Evolutionary conservation across 2,113 vertebrate genomes (phyloP).

Genomic region (Caranx ignobilis): DNA sequence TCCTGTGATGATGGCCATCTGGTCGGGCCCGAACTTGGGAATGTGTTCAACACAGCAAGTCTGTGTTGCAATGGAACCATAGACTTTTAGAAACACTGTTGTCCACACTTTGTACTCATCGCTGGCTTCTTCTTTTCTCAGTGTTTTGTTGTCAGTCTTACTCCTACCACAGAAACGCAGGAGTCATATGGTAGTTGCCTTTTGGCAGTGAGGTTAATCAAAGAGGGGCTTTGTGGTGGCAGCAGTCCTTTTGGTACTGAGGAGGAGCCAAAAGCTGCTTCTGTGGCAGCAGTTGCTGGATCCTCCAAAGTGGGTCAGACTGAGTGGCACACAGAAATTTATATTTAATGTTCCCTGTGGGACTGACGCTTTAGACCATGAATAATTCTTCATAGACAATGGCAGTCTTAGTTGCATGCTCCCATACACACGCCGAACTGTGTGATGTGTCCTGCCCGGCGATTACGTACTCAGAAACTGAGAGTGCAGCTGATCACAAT

Average conservation of each 20-base stretch:
- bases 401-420: conserved; percentile 40
- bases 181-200: conserved; percentile 38
- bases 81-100: conserved; percentile 18
- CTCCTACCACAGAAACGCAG: conserved; percentile 25
- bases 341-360: conserved; percentile 82
- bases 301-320: conserved; percentile 80
- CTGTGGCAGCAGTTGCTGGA: conserved; percentile 69
- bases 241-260: conserved; percentile 51
- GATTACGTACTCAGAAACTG: conserved; percentile 35
- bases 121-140: conserved; percentile 21
- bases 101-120: conserved; percentile 22
- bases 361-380: conserved; percentile 70
- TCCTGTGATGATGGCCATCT: conserved; percentile 77
- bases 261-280: conserved; percentile 72
- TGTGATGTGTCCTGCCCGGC: background rate
- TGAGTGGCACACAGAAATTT: conserved; percentile 77
- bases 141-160: conserved; percentile 17
- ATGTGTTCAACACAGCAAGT: conserved; percentile 32
- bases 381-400: conserved; percentile 72
- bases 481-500: background rate
- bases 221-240: conserved; percentile 63
- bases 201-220: conserved; percentile 69
- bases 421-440: conserved; percentile 4
- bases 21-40: conserved; percentile 49
- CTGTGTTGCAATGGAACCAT: conserved; percentile 32